phyloP scores from a whole-genome alignment of 2,113 vertebrate species.

The Pollachius pollachius region DNA sequence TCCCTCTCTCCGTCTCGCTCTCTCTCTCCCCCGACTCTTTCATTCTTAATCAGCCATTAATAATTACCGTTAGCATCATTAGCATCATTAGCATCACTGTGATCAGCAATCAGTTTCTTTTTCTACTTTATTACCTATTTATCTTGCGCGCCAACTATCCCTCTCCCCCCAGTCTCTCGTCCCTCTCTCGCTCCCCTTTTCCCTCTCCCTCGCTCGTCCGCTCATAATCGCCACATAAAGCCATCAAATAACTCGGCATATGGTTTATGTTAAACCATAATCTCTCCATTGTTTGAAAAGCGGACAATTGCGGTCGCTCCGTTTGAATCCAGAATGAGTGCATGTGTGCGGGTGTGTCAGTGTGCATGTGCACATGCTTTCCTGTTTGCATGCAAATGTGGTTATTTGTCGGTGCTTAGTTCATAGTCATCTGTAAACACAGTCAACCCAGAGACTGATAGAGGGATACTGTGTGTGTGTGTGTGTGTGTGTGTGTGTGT shows the following conservation, averaged over 20 bases:
- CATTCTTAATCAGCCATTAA: neutral
- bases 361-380: constrained; percentile 1
- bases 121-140: neutral
- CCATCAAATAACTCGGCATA: constrained; percentile 63
- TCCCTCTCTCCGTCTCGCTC: neutral
- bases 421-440: constrained; percentile 55
- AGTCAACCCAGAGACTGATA: constrained; percentile 49
- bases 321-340: constrained; percentile 56
- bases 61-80: too few relatives aligned
- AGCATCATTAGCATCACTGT: neutral
- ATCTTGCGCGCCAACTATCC: neutral
- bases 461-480: constrained; percentile 27
- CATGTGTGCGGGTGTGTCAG: neutral
- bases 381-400: constrained; percentile 12
- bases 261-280: constrained; percentile 66
- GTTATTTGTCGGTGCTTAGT: constrained; percentile 63
- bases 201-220: constrained; percentile 3
- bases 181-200: constrained; percentile 4
- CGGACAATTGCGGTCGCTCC: constrained; percentile 67
- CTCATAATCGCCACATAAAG: constrained; percentile 57
- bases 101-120: neutral
- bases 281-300: constrained; percentile 68
- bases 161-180: neutral
- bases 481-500: too few relatives aligned
- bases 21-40: too few relatives aligned